A percentile compares a stretch with the other conserved stretches of the same genome.
Conservation (phyloP, 2,113 vertebrate species). For the Neolamprologus longior region DNA sequence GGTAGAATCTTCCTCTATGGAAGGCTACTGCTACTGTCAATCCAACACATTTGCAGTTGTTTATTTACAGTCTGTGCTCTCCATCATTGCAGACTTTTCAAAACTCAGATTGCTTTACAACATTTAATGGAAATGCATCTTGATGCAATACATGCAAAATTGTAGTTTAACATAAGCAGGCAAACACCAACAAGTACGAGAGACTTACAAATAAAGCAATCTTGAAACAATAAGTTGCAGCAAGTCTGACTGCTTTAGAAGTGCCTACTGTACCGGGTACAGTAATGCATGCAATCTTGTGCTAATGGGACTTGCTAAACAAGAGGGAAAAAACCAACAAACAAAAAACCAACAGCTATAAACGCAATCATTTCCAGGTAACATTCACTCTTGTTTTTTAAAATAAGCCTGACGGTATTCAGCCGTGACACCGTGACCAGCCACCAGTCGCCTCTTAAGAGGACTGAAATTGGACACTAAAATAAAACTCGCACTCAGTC, state of each 20-base stretch:
- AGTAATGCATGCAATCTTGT: not conserved
- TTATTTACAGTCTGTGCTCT: not conserved
- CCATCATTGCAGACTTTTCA: not conserved
- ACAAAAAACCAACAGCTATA: not conserved
- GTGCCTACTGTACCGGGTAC: not conserved
- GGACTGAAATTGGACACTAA: not conserved
- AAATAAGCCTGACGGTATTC: not conserved
- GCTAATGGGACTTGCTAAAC: not conserved
- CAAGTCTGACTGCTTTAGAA: not conserved
- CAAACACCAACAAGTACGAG: not conserved
- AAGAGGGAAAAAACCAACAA: not conserved
- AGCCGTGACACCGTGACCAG: not conserved
- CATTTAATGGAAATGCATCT: not conserved
- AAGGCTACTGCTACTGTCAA: not conserved
- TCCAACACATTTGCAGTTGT: not conserved
- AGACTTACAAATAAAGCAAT: not conserved
- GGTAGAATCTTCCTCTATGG: not conserved
- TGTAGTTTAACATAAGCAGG: not conserved
- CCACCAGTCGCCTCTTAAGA: not conserved
- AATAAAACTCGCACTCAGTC: not conserved
- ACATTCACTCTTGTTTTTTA: not conserved
- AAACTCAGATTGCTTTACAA: not conserved
- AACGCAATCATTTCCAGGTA: not conserved
- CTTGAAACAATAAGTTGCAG: not conserved
- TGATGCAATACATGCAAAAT: not conserved